Evolutionary conservation across 2,797 vertebrate genomes (phyloP), one percentile per base, ranked within the genome.

Genomic region (Oryzias dopingdopingensis): DNA sequence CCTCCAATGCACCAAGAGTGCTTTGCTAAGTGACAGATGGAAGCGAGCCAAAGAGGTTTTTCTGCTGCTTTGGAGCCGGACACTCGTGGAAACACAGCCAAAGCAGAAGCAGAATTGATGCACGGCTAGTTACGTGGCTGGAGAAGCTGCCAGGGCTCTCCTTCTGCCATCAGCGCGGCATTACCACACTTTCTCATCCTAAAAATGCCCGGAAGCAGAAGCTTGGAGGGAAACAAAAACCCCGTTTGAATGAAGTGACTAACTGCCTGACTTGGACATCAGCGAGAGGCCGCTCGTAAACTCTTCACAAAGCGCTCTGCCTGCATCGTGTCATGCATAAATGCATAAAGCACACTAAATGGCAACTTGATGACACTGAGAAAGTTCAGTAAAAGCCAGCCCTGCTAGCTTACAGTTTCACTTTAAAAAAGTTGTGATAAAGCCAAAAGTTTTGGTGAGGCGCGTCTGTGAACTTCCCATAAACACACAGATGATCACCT

Each of bases 21-120:
- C 80, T 80, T 76, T 81, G 80, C 83, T 86, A 85, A 88, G 80
- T 87, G 81, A 74, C 78, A 76, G 73, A 45, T 80, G 82, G 83
- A 80, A 43, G 56, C 20, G 0, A 77, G 79, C 86, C 86, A 82
- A 65, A 76, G 59, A 79, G 73, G 79, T 18, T 84, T 77, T 29
- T 75, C 63, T 76, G 74, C 52, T 70, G 80, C 59, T 80, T 77
- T 74, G 43, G 70, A 81, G 74, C 52, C 69, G 74, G 78, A 76
- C 77, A 53, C 62, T 55, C 69, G 47, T 76, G 73, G 80, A 79
- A 85, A 81, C 79, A 73, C 71, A 72, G 63, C 65, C 58, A 45
- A 77, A 74, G 80, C 73, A 80, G 77, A 71, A 80, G 75, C 52
- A 76, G 80, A 78, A 89, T 85, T 78, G 78, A 83, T 68, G 54